Base-by-base conservation (phyloP, 2,797 vertebrate genomes). In the Ambastaia sidthimunki region DNA sequence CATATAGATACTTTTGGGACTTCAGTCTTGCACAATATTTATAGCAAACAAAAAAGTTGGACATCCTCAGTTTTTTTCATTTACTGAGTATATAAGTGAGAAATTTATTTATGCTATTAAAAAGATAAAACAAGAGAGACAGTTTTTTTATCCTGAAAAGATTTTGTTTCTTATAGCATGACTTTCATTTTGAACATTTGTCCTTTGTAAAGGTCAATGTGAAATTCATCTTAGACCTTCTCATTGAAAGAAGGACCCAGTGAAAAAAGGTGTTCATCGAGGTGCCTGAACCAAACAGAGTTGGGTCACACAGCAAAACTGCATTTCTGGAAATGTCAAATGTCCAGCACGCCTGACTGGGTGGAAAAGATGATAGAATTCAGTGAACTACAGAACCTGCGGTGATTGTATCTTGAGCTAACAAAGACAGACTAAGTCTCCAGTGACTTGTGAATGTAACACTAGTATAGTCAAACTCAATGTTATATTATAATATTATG, bases 321-420 rank as follows among this genome's bases (percentile, higher is more conserved):
- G 70, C 19, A 47, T 78, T 77, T 78, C 69, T 47, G 65, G 23
- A 78, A 50, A 78, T 68, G 69, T 68, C 37, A 78, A 68, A 69
- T 68, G 66, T 69, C 54, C 23, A 25, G 44, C 54, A 80, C 50
- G 28, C 44, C 44, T 62, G 63, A 28, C 44, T 68, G 31, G 28
- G 19, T 54, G 48, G 63, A 69, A 60, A 60, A 7, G 21, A 77
- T 78, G 70, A 63, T 6, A 68, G 63, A 67, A 50, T 63, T 65
- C 59, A n/a, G 48, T 62, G 16, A 74, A 60, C 21, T 62, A 63
- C 28, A 19, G 59, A 48, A 52, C 16, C 68, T 47, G 57, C 47
- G 7, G 71, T 19, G 23, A 7, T 50, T 57, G 31, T 66, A 73
- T 65, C 25, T 57, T 23, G 16, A 23, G 37, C 31, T 48, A 67